A percentile compares a stretch with the other conserved stretches of the same genome.
Evolutionary conservation across 2,797 vertebrate species (phyloP).

Genomic region (Tadarida brasiliensis): DNA sequence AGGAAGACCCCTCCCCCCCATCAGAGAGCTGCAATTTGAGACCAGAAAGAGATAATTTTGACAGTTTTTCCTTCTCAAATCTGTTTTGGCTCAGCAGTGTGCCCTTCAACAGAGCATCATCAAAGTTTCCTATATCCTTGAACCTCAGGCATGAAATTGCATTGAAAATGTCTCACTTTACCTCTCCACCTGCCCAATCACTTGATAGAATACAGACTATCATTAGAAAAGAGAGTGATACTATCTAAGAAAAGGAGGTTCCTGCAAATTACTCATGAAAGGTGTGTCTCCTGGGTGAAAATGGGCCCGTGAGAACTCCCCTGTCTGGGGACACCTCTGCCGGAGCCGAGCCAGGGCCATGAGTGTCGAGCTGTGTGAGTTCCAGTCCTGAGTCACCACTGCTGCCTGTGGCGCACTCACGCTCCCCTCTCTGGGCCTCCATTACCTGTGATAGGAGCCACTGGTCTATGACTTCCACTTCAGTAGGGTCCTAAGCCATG

Average conservation of each 20-base stretch:
- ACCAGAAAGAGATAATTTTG: conserved; percentile 65
- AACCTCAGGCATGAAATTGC: conserved; percentile 68
- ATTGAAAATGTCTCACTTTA: conserved; percentile 10
- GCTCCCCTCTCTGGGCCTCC: neutral
- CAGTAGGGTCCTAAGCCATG: neutral
- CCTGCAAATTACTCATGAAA: neutral
- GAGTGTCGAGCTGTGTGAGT: neutral
- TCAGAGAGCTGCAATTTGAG: conserved; percentile 72
- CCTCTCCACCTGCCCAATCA: neutral
- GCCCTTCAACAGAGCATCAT: conserved; percentile 63
- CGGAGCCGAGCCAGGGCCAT: neutral
- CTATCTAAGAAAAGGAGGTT: neutral
- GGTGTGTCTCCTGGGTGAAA: neutral
- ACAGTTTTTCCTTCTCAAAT: conserved; percentile 9
- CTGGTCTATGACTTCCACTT: neutral
- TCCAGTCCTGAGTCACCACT: neutral
- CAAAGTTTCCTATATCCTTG: conserved; percentile 28
- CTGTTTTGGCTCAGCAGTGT: conserved; percentile 63
- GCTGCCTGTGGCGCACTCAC: rapidly evolving
- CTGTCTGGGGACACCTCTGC: neutral
- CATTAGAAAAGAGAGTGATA: conserved; percentile 34
- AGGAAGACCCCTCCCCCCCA: conserved; percentile 8
- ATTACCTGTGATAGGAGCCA: neutral
- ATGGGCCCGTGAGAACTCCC: rapidly evolving
- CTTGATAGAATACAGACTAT: conserved; percentile 1